Evolutionary conservation across 2,888 invertebrate species (phyloP), one percentile per base, ranked within the genome.

Genomic region (Tethea ocularis): DNA sequence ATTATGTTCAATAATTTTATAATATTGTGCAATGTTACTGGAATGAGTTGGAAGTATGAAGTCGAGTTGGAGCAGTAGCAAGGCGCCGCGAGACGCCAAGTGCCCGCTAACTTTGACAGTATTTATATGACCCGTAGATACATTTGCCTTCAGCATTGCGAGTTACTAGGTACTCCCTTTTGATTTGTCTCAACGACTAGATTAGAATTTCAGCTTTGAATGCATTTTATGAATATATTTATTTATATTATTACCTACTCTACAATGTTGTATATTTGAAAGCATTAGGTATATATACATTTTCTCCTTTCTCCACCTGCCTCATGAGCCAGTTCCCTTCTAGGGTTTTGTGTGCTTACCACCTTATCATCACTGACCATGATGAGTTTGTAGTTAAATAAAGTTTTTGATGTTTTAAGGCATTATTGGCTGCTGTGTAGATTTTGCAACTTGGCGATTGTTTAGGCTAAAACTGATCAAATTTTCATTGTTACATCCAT

Each of bases 91-190:
- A 24, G 24, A 65, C 80, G 81, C 80, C 83, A 82, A 79, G 80
- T 79, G 78, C 75, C 72, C 83, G 84, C 84, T 77, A 90, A 91
- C 88, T 92, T 91, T 91, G 91, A 89, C 91, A 90, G 89, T 87
- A n/a, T n/a, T 90, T 91, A 90, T 91, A 92, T 91, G 92, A 91
- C 89, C 92, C 92, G 91, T 91, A 91, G 91, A 92, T 88, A 86
- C 85, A 88, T 91, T 91, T 88, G 86, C 86, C 86, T 85, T 84
- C 75, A 82, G 83, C 82, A 82, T 82, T 74, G 82, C 71, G 68
- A 78, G 70, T 62, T 75, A 78, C 78, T 75, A 78, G 84, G 82
- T n/a, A n/a, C n/a, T n/a, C 38, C 38, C 83, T 79, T 80, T 79
- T 82, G 85, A 84, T 87, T 87, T 87, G 89, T 85, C 83, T 88